Evolutionary conservation across 2,113 vertebrate species (phyloP).

Genomic region (Grammomys surdaster): DNA sequence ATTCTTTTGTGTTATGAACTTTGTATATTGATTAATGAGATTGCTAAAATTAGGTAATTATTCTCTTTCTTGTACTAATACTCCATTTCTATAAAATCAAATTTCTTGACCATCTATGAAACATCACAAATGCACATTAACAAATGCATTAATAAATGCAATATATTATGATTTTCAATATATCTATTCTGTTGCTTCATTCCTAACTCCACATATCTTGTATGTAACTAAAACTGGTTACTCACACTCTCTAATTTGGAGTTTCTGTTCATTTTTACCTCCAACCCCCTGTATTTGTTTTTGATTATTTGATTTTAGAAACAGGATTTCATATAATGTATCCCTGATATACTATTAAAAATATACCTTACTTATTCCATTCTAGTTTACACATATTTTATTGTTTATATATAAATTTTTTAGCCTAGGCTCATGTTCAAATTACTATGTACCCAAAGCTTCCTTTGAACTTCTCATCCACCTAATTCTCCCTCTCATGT

Average conservation of each 20-base stretch:
- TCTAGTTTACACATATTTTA: not conserved
- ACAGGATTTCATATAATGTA: not conserved
- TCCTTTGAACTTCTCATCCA: not conserved
- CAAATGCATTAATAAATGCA: not conserved
- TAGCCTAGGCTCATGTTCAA: not conserved
- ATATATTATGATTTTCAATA: not conserved
- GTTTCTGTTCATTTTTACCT: not conserved
- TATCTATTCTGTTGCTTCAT: not conserved
- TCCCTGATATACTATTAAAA: too few relatives aligned
- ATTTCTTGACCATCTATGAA: not conserved
- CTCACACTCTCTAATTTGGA: not conserved
- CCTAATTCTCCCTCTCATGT: not conserved
- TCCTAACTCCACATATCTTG: not conserved
- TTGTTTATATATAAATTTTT: not conserved
- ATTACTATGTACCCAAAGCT: not conserved
- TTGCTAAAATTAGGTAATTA: not conserved
- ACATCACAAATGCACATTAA: not conserved
- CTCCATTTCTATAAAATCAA: not conserved
- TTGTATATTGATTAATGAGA: not conserved
- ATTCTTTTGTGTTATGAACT: not conserved
- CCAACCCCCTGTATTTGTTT: not conserved
- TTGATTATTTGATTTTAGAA: not conserved
- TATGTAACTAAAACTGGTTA: not conserved
- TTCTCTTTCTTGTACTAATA: not conserved
- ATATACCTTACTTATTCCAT: not conserved